Percentiles rank a stretch among this genome's conserved stretches.
These are phyloP conservation scores for Ryuthela nishihirai DNA, from an alignment of 2,888 invertebrate genomes.

Conservation along the genomic window DNA sequence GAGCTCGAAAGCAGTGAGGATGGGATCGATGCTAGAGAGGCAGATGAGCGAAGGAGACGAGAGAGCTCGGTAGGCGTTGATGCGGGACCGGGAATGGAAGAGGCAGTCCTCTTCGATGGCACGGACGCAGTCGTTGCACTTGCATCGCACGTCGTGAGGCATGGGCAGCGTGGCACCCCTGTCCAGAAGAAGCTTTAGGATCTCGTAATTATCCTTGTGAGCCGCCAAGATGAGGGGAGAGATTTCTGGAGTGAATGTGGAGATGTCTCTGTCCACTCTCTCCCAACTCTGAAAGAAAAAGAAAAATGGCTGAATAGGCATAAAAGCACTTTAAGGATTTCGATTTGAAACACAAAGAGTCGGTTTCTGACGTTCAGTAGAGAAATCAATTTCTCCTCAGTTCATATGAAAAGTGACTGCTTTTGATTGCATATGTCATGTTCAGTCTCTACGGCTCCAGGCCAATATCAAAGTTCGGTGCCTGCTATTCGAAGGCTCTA, in stretches of 20 bases:
- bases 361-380: too few species aligned
- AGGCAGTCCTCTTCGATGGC: slow-evolving; percentile 89
- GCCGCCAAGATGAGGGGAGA: slow-evolving; percentile 96
- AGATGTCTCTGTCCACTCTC: slow-evolving; percentile 81
- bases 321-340: too few species aligned
- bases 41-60: slow-evolving; percentile 95
- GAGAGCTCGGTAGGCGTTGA: slow-evolving; percentile 94
- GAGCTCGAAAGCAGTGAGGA: slow-evolving; percentile 94
- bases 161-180: slow-evolving; percentile 88
- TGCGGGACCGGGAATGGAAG: slow-evolving; percentile 89
- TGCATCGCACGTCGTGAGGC: slow-evolving; percentile 91
- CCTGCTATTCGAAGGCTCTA: too few species aligned
- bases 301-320: background rate
- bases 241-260: slow-evolving; percentile 97
- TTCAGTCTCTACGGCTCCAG: too few species aligned
- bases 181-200: slow-evolving; percentile 94
- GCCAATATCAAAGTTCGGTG: too few species aligned
- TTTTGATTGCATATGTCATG: too few species aligned
- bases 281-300: slow-evolving; percentile 74
- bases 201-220: slow-evolving; percentile 97
- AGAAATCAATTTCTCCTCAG: too few species aligned
- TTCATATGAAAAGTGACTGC: too few species aligned
- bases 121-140: slow-evolving; percentile 91
- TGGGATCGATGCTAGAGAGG: slow-evolving; percentile 94
- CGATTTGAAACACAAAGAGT: too few species aligned